Base-by-base conservation (phyloP, 2,797 vertebrate genomes). In the Acipenser transmontanus region DNA sequence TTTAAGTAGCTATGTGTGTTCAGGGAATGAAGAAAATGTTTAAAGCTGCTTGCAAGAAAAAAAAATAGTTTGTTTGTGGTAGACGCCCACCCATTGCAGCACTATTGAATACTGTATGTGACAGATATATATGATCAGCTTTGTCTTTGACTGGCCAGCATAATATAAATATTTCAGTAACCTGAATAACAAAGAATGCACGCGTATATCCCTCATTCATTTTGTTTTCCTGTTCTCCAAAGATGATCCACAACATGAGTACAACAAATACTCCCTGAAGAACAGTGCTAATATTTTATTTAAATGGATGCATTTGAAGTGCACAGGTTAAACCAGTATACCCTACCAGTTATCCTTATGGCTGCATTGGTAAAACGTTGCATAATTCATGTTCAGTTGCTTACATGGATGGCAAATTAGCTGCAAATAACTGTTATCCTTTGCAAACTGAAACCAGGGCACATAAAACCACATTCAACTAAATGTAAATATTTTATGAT, bases 101-200 rank as follows among this genome's bases (percentile, higher is more conserved):
- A 34, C 34, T 34, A 34, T 34, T 34, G 34, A 34, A 34, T 34
- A 34, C 4, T 3, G 34, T 34, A 34, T 74, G 76, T 69, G 71
- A 65, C 75, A 70, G 68, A 70, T 69, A 65, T 73, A 65, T 61
- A 65, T 75, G 67, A 75, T 76, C 72, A 78, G 60, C 63, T 69
- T 78, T 70, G 73, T 77, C 73, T 74, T 69, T 70, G 71, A 75
- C 77, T 76, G 74, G 72, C 73, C 73, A 72, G 69, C 78, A 73
- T 73, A 73, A 34, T 76, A 73, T 67, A 70, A 34, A 34, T 34
- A 34, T 34, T 34, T 34, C 2, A 34, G 34, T 34, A 34, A 34
- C 34, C 34, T 34, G 69, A 73, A 71, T 56, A 50, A 66, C 8
- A 59, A 69, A 47, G 49, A 52, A 66, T 34, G 56, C 12, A 59